Conservation (phyloP, 2,888 invertebrate species). For the Monopis laevigella region DNA sequence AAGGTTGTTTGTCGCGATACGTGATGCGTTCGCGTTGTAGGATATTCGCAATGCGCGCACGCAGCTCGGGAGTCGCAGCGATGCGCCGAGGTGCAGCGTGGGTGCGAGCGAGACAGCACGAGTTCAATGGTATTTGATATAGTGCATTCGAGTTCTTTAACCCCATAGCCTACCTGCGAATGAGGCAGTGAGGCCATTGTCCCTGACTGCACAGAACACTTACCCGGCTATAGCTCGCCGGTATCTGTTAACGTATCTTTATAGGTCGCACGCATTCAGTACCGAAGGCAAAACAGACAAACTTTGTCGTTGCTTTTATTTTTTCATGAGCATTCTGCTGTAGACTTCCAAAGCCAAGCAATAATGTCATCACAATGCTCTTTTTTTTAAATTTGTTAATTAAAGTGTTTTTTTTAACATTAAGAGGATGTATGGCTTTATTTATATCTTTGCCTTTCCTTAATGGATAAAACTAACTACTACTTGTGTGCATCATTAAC, state of each 20-base stretch:
- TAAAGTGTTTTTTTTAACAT: too few relatives aligned
- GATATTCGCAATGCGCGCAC: constrained; percentile 9
- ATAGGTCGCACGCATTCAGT: constrained; percentile 49
- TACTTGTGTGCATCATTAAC: too few relatives aligned
- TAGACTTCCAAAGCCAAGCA: too few relatives aligned
- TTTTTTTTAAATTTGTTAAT: too few relatives aligned
- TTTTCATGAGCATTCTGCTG: too few relatives aligned
- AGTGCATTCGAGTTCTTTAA: constrained; percentile 66
- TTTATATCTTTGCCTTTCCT: too few relatives aligned
- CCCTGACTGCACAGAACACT: constrained; percentile 44
- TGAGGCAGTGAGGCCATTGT: constrained; percentile 65
- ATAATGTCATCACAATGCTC: too few relatives aligned
- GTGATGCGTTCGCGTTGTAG: neutral
- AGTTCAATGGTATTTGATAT: constrained; percentile 68
- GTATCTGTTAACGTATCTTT: constrained; percentile 52
- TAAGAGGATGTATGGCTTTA: too few relatives aligned
- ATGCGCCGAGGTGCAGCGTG: constrained; percentile 28
- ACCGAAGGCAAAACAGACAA: constrained; percentile 32
- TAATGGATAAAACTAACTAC: too few relatives aligned
- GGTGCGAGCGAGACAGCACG: constrained; percentile 45
- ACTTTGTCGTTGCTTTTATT: too few relatives aligned
- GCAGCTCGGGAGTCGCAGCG: constrained; percentile 20
- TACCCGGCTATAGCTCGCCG: constrained; percentile 18
- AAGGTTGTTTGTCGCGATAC: too few relatives aligned
- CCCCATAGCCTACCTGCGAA: constrained; percentile 68